phyloP scores from a whole-genome alignment of 2,113 vertebrate species.

The Thamnophis sirtalis region DNA sequence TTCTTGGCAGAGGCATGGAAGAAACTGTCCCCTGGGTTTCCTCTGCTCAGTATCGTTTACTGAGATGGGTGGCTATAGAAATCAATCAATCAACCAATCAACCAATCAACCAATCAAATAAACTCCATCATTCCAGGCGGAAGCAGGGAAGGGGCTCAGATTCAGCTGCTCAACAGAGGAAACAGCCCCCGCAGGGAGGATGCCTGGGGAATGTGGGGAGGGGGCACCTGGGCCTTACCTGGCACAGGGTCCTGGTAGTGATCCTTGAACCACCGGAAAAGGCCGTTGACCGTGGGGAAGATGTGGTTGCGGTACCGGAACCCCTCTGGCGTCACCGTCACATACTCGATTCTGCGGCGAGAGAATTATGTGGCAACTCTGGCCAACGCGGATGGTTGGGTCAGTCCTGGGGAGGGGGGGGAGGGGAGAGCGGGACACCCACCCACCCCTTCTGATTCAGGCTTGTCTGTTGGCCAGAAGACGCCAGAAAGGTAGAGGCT shows the following conservation, averaged over 20 bases:
- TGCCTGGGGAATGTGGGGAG: rapidly evolving
- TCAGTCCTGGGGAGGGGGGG: too few relatives aligned
- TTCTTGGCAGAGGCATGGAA: neutral
- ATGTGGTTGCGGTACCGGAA: conserved; percentile 96
- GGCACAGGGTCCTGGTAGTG: conserved; percentile 97
- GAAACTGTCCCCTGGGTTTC: neutral
- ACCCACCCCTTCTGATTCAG: neutral
- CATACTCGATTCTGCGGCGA: conserved; percentile 84
- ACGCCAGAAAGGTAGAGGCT: neutral
- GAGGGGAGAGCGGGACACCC: rapidly evolving
- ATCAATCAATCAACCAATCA: too few relatives aligned
- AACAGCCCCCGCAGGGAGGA: neutral
- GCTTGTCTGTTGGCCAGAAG: neutral
- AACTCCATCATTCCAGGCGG: neutral
- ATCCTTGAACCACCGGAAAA: conserved; percentile 98
- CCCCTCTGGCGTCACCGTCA: conserved; percentile 94
- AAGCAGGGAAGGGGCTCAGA: neutral
- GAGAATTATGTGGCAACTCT: neutral
- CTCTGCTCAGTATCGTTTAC: too few relatives aligned
- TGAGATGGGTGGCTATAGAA: too few relatives aligned
- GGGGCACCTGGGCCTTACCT: conserved; percentile 65
- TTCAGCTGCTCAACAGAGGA: neutral
- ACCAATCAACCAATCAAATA: too few relatives aligned
- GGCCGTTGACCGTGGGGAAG: conserved; percentile 91
- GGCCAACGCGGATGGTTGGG: rapidly evolving